Evolutionary conservation across 2,888 invertebrate genomes (phyloP).

Genomic region (Brachypterus glaber): DNA sequence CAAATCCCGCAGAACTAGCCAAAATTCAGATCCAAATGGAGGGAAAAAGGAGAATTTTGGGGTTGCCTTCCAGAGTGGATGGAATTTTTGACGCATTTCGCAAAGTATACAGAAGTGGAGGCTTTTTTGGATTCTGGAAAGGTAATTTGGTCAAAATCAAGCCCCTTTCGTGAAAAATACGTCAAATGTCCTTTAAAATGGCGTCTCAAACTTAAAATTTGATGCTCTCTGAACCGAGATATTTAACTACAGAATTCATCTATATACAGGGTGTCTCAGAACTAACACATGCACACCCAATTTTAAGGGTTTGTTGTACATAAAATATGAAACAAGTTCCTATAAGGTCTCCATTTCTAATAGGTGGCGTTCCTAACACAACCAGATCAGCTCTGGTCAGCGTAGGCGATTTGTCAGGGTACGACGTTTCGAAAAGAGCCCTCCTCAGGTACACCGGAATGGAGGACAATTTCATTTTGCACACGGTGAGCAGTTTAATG

Average conservation of each 20-base stretch:
- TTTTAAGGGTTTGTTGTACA: background rate
- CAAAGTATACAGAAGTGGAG: conserved; percentile 62
- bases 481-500: conserved; percentile 65
- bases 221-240: no score
- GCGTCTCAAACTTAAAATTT: no score
- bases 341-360: no score
- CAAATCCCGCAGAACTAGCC: conserved; percentile 84
- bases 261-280: no score
- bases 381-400: conserved; percentile 74
- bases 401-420: conserved; percentile 78
- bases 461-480: conserved; percentile 68
- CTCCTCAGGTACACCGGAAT: conserved; percentile 62
- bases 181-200: background rate
- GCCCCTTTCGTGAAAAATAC: background rate
- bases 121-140: conserved; percentile 80
- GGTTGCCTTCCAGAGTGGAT: conserved; percentile 68
- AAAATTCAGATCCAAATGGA: conserved; percentile 95
- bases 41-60: conserved; percentile 70
- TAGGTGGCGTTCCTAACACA: conserved; percentile 81
- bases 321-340: background rate
- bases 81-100: conserved; percentile 69
- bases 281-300: no score
- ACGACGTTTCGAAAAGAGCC: conserved; percentile 75
- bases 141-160: no score
- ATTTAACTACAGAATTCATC: no score